These are phyloP conservation scores for Drosophila fulvimacula DNA, from an alignment of 2,888 invertebrate species.

Conservation along the genomic window DNA sequence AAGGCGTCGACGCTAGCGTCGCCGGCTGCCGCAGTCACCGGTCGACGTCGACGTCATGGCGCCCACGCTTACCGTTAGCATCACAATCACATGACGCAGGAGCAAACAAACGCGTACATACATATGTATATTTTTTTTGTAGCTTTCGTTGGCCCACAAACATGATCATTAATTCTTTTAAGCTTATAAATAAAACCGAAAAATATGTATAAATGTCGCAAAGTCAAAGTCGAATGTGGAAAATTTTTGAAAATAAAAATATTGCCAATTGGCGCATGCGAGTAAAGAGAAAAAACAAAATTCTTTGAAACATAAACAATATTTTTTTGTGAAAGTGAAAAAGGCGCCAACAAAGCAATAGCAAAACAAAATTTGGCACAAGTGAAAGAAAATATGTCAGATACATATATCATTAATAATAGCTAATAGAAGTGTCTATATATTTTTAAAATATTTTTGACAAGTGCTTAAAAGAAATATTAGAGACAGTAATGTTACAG, in stretches of 20 bases:
- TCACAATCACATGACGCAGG: conserved; percentile 74
- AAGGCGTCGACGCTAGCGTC: conserved; percentile 35
- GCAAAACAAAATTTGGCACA: conserved; percentile 31
- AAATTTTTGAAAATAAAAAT: conserved; percentile 49
- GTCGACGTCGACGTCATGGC: conserved; percentile 66
- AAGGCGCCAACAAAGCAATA: conserved; percentile 45
- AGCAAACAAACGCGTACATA: conserved; percentile 25
- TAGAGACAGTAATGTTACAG: conserved; percentile 2
- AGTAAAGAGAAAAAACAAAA: conserved; percentile 19
- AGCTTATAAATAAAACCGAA: conserved; percentile 30
- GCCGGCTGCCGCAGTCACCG: conserved; percentile 31
- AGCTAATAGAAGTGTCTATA: conserved; percentile 15
- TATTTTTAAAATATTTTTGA: conserved; percentile 8
- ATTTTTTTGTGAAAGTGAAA: conserved; percentile 23
- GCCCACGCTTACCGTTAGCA: conserved; percentile 61
- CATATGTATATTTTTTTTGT: neutral
- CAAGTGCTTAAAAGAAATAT: neutral
- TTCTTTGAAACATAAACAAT: conserved; percentile 34
- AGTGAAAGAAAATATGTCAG: conserved; percentile 33
- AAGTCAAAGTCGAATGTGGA: conserved; percentile 39
- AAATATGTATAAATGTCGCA: conserved; percentile 12
- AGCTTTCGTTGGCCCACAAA: conserved; percentile 26
- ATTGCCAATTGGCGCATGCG: conserved; percentile 45
- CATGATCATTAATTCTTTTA: conserved; percentile 50
- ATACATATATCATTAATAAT: conserved; percentile 17